These are phyloP conservation scores for Colinus virginianus DNA, from an alignment of 2,113 vertebrate genomes.

Conservation along the genomic window DNA sequence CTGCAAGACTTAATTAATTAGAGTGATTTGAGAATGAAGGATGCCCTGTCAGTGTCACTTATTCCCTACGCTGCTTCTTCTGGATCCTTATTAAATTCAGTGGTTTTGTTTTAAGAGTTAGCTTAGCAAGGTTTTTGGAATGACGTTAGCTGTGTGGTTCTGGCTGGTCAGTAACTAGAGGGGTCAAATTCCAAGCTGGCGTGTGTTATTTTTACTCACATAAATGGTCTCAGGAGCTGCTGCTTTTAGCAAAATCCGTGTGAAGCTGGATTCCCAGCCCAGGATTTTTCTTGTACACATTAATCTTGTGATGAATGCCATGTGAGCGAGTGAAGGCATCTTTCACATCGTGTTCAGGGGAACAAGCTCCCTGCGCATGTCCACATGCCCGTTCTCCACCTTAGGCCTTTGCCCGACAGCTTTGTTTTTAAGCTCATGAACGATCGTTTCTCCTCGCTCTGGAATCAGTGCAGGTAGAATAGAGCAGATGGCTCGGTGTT, in stretches of 20 bases:
- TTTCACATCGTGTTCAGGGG: not conserved
- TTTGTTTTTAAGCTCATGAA: not conserved
- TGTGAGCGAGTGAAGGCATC: not conserved
- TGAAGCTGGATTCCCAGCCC: not conserved
- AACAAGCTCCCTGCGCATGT: accelerated
- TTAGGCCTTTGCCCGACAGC: not conserved
- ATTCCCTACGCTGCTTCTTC: not conserved
- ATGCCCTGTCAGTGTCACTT: slow-evolving; percentile 17
- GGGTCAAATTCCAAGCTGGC: slow-evolving; percentile 40
- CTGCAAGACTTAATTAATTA: slow-evolving; percentile 51
- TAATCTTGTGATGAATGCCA: not conserved
- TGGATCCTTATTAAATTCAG: slow-evolving; percentile 7
- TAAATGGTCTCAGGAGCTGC: not conserved
- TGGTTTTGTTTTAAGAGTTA: slow-evolving; percentile 39
- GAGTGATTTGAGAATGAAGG: slow-evolving; percentile 40
- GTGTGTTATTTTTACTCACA: not conserved
- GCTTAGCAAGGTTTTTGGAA: not conserved
- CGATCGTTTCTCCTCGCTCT: not conserved
- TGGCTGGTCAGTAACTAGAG: slow-evolving; percentile 40
- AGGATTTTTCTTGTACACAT: not conserved
- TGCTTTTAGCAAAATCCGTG: not conserved
- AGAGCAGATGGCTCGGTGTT: slow-evolving; percentile 52
- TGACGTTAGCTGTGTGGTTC: not conserved
- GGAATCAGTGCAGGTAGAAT: not conserved
- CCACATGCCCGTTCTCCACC: not conserved